These are phyloP conservation scores for Plectropomus leopardus DNA, from an alignment of 2,113 vertebrate species.

Conservation along the genomic window DNA sequence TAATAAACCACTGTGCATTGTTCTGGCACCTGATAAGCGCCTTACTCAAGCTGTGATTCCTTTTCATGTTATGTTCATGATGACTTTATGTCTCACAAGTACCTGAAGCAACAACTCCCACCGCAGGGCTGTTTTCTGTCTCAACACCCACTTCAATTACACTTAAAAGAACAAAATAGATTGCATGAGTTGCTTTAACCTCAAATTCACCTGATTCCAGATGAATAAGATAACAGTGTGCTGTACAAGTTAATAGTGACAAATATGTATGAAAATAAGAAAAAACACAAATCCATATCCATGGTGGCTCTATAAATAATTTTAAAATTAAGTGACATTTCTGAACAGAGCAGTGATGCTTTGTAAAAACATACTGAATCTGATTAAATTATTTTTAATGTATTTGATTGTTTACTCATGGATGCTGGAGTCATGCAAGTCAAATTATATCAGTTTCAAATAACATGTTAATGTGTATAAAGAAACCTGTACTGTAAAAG, in stretches of 20 bases:
- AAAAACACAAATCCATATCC: not conserved
- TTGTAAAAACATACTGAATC: not conserved
- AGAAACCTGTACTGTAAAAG: not conserved
- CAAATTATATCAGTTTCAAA: not conserved
- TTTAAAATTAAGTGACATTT: not conserved
- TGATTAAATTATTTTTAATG: not conserved
- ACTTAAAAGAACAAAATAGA: not conserved
- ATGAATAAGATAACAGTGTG: not conserved
- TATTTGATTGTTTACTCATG: not conserved
- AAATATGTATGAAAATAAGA: not conserved
- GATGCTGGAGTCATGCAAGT: not conserved
- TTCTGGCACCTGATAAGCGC: not conserved
- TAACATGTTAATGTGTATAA: conserved; percentile 15
- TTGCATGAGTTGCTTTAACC: not conserved
- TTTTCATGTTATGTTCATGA: not conserved
- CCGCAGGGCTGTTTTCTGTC: not conserved
- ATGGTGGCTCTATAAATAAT: not conserved
- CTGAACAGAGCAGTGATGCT: not conserved
- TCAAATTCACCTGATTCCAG: not conserved
- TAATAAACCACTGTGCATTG: not conserved
- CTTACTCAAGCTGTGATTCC: not conserved
- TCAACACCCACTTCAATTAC: not conserved
- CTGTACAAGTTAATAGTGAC: not conserved
- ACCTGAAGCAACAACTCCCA: not conserved
- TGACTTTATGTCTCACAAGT: not conserved